A percentile compares a stretch with the other conserved stretches of the same genome.
phyloP scores from a whole-genome alignment of 1,140 invertebrate species.

The Cydia fagiglandana region DNA sequence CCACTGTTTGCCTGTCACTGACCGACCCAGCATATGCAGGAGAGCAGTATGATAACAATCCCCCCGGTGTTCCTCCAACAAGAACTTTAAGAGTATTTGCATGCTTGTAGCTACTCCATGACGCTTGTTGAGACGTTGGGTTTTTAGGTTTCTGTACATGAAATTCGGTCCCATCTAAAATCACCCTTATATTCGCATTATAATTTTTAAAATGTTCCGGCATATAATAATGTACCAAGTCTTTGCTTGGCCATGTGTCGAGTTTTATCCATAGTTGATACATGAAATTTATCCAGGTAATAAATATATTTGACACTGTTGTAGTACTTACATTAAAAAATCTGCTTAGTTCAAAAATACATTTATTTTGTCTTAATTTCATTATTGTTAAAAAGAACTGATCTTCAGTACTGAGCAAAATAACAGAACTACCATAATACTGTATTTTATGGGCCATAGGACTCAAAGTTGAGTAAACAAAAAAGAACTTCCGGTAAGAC shows the following conservation, averaged over 20 bases:
- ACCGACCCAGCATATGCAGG: constrained; percentile 28
- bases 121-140: background rate
- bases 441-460: background rate
- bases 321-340: background rate
- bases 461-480: background rate
- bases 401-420: background rate
- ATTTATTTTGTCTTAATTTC: constrained; percentile 8
- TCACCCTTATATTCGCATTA: background rate
- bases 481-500: background rate
- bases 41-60: constrained; percentile 25
- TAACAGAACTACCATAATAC: background rate
- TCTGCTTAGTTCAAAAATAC: background rate
- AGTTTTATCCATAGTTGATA: background rate
- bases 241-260: background rate
- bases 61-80: constrained; percentile 24
- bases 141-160: background rate
- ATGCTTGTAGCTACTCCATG: constrained; percentile 5
- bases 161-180: background rate
- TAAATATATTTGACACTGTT: background rate
- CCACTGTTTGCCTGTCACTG: constrained; percentile 38
- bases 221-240: background rate
- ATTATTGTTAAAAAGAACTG: background rate
- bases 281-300: constrained; percentile 1
- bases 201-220: background rate
- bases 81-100: constrained; percentile 27